Percentiles rank a stretch among this genome's conserved stretches.
Conservation (phyloP, 2,113 vertebrate species). For the Agelaius tricolor region DNA sequence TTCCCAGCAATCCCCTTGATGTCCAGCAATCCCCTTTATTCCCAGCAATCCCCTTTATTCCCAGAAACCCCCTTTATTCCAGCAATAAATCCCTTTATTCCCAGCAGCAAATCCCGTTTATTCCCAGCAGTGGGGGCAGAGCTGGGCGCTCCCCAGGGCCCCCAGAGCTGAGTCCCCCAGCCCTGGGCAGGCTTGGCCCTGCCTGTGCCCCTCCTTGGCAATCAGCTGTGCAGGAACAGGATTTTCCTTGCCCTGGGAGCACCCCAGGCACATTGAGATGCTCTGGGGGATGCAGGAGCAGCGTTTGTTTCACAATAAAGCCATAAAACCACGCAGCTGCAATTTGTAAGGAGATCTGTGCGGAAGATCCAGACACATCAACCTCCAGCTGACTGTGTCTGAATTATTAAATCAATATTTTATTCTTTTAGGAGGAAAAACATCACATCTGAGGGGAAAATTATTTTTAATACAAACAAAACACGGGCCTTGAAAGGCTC, state of each 20-base stretch:
- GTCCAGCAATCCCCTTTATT: too few relatives aligned
- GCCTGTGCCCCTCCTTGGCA: too few relatives aligned
- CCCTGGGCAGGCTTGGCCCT: not conserved
- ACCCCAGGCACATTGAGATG: rapidly evolving
- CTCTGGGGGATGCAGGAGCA: not conserved
- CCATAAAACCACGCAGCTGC: not conserved
- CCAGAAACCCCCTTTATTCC: too few relatives aligned
- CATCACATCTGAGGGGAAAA: not conserved
- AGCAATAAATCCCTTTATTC: too few relatives aligned
- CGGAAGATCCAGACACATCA: not conserved
- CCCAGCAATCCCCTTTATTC: too few relatives aligned
- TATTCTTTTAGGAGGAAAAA: not conserved
- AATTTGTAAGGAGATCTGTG: not conserved
- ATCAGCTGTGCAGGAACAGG: rapidly evolving
- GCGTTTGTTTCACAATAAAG: not conserved
- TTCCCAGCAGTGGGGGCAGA: too few relatives aligned
- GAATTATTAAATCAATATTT: conserved; percentile 31
- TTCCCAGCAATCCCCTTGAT: too few relatives aligned
- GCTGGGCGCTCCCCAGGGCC: not conserved
- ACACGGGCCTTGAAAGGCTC: not conserved
- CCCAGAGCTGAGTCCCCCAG: not conserved
- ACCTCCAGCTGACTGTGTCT: not conserved
- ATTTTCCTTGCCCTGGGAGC: rapidly evolving
- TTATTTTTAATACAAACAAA: conserved; percentile 38
- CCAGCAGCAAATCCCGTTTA: too few relatives aligned